A percentile compares a stretch with the other conserved stretches of the same genome.
phyloP scores from a whole-genome alignment of 2,797 vertebrate species.

The Aulostomus chinensis region DNA sequence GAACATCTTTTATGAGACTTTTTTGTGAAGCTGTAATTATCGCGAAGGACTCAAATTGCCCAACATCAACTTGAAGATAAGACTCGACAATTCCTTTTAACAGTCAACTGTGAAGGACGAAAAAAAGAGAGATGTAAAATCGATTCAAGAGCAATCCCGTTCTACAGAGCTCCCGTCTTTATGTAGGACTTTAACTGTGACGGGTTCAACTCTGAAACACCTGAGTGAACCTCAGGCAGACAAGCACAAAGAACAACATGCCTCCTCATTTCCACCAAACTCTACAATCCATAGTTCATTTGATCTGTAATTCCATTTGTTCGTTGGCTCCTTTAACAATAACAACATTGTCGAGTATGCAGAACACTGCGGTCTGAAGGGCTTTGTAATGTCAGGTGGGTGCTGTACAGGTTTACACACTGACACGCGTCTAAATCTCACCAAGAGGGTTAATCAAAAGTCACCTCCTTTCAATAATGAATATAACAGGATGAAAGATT shows the following conservation, averaged over 20 bases:
- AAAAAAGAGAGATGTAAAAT: neutral
- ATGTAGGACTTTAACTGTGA: conserved; percentile 3
- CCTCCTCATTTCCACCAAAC: conserved; percentile 19
- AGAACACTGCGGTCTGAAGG: neutral
- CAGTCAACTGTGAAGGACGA: neutral
- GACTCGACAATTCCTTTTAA: neutral
- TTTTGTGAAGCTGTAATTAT: neutral
- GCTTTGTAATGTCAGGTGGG: conserved; percentile 9
- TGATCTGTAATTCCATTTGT: conserved; percentile 8
- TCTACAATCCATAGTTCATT: conserved; percentile 43
- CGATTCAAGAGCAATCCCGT: neutral
- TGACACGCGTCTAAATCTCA: neutral
- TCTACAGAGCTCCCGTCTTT: too few species aligned
- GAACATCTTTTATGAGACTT: too few species aligned
- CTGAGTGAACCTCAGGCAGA: conserved; percentile 16
- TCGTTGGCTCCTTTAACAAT: neutral
- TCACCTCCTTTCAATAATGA: conserved; percentile 9
- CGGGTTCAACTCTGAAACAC: neutral
- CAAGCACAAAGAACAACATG: conserved; percentile 26
- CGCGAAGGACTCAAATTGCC: neutral
- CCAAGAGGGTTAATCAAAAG: neutral
- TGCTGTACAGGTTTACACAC: neutral
- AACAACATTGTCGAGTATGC: neutral
- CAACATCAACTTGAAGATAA: neutral
- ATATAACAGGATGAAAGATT: too few species aligned